Percentiles rank a stretch among this genome's conserved stretches.
Evolutionary conservation across 1,140 invertebrate species (phyloP).

Genomic region (Cotesia vestalis): DNA sequence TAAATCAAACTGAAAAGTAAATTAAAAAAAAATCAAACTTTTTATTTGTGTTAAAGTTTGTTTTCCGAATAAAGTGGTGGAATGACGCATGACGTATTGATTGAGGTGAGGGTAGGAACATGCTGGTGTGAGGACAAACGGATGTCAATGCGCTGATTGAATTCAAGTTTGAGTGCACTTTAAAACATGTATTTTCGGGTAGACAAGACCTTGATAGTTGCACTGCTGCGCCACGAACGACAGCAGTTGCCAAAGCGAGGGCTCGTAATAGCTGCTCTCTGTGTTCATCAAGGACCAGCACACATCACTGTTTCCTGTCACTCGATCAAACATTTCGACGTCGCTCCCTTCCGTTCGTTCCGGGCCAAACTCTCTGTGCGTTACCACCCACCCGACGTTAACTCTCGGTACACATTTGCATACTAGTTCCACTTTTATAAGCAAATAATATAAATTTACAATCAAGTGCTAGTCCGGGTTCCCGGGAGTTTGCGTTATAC

Average conservation of each 20-base stretch:
- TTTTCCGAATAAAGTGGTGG: neutral
- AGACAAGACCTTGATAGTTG: neutral
- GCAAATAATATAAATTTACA: neutral
- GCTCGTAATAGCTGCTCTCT: slow-evolving; percentile 20
- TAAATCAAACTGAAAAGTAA: slow-evolving; percentile 10
- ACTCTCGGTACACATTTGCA: slow-evolving; percentile 5
- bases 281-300: slow-evolving; percentile 9
- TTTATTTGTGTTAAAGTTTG: neutral
- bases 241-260: neutral
- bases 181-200: slow-evolving; percentile 29
- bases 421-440: neutral
- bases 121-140: neutral
- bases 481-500: too few relatives aligned
- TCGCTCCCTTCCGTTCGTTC: neutral
- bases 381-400: too few relatives aligned
- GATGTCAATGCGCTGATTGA: slow-evolving; percentile 22
- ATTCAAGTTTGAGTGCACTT: slow-evolving; percentile 33
- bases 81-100: neutral
- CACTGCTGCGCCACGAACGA: too few relatives aligned
- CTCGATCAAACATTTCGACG: slow-evolving; percentile 23
- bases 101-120: neutral
- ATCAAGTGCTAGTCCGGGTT: too few relatives aligned
- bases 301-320: neutral
- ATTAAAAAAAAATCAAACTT: neutral
- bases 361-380: too few relatives aligned